These are phyloP conservation scores for Eira barbara DNA, from an alignment of 2,113 vertebrate species.

Conservation along the genomic window DNA sequence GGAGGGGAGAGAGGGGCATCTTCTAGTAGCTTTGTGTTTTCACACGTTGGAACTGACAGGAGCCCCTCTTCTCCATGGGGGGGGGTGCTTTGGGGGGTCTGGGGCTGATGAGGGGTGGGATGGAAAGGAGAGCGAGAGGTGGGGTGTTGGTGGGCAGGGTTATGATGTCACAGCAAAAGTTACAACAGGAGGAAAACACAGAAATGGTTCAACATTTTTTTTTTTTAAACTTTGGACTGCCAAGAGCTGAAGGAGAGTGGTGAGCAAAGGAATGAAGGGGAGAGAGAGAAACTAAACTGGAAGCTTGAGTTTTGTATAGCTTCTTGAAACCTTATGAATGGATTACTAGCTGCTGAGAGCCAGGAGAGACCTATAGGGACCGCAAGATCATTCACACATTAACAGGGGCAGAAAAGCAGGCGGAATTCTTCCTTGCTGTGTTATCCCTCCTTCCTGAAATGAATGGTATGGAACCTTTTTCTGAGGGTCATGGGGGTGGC, in stretches of 20 bases:
- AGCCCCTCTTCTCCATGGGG: not conserved
- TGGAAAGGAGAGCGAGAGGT: constrained; percentile 61
- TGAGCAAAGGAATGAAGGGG: constrained; percentile 75
- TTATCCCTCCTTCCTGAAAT: constrained; percentile 62
- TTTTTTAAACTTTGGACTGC: constrained; percentile 78
- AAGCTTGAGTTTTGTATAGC: constrained; percentile 69
- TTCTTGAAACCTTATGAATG: constrained; percentile 80
- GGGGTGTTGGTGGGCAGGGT: constrained; percentile 72
- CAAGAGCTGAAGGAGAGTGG: constrained; percentile 79
- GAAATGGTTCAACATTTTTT: constrained; percentile 79
- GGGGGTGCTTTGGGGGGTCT: constrained; percentile 21
- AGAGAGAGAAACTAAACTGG: constrained; percentile 73
- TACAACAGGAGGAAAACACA: constrained; percentile 76
- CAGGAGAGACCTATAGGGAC: constrained; percentile 73
- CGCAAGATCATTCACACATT: constrained; percentile 42
- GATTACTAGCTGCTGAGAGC: constrained; percentile 73
- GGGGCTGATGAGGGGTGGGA: constrained; percentile 63
- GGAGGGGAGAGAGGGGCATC: constrained; percentile 37
- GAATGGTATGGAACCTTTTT: constrained; percentile 74
- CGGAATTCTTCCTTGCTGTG: constrained; percentile 52
- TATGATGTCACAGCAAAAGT: constrained; percentile 75
- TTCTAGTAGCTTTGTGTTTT: constrained; percentile 50
- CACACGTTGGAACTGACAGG: constrained; percentile 46
- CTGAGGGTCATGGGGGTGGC: constrained; percentile 61
- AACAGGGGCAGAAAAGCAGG: constrained; percentile 47